Evolutionary conservation across 2,888 invertebrate species (phyloP), one percentile per base, ranked within the genome.

Genomic region (Odontomyia ornata): DNA sequence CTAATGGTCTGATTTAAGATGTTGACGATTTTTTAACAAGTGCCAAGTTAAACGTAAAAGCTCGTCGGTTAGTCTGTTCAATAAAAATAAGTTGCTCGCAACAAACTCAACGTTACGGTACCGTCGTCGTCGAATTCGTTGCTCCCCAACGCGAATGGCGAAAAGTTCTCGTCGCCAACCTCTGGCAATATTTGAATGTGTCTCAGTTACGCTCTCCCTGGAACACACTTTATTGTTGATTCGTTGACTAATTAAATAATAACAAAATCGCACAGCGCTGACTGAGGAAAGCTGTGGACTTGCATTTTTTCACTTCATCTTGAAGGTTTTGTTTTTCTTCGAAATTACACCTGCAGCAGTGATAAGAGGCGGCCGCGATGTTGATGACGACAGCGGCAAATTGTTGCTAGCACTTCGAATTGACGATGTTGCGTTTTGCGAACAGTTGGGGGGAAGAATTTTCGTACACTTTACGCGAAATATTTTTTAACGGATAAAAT

Each of bases 261-360:
- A 52, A 52, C 13, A 13, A 60, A 60, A 60, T 60, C 36, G 57
- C 57, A 4, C 57, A 23, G 11, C 21, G 36, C 57, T 5, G 25
- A 60, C n/a, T n/a, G 57, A 60, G 18, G 7, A 64, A 67, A 67
- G 67, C n/a, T 36, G 67, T 36, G 43, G 23, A 67, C n/a, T 43
- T 43, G 67, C 67, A 67, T 27, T 36, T 67, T 5, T 21, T 43
- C 28, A 2, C 28, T 28, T n/a, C n/a, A 27, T 27, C n/a, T 36
- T 30, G 28, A 64, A n/a, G 28, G 27, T 64, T 9, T 64, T 64
- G 25, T 28, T 18, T 4, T 30, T 64, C 43, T 52, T 52, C 5
- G n/a, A 18, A 67, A 64, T 67, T 36, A 43, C 21, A 67, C 67
- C 67, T 67, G 67, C 67, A 67, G 43, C 21, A 7, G 57, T 67